phyloP scores from a whole-genome alignment of 2,797 vertebrate species.

The Macrochelys suwanniensis region DNA sequence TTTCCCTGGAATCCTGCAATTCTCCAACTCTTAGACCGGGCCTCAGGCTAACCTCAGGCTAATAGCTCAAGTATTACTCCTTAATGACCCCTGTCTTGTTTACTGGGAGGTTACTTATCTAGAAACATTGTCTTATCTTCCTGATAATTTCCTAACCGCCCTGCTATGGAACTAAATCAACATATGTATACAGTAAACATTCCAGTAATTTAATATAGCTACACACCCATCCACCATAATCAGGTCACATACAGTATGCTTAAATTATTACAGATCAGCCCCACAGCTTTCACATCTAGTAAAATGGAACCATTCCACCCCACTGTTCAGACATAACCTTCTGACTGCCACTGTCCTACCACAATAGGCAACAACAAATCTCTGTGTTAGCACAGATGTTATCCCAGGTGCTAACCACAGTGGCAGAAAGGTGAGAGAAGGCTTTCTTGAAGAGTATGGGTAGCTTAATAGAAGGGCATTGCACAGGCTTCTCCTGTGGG shows the following conservation, averaged over 20 bases:
- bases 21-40: background rate
- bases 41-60: background rate
- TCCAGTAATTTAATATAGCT: fast-evolving
- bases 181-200: background rate
- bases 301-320: background rate
- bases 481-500: fast-evolving
- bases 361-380: fast-evolving
- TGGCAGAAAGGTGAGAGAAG: background rate
- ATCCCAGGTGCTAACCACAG: fast-evolving
- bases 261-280: background rate
- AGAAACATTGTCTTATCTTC: constrained; percentile 24
- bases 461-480: background rate
- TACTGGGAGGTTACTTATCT: constrained; percentile 2
- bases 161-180: background rate
- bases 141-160: fast-evolving
- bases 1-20: background rate
- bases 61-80: constrained; percentile 48
- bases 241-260: background rate
- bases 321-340: background rate
- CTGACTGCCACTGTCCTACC: background rate
- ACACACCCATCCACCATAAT: background rate
- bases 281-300: background rate
- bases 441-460: background rate
- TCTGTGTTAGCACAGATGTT: background rate
- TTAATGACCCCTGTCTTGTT: constrained; percentile 67